Evolutionary conservation across 2,888 invertebrate species (phyloP).

Genomic region (Sisyra nigra): DNA sequence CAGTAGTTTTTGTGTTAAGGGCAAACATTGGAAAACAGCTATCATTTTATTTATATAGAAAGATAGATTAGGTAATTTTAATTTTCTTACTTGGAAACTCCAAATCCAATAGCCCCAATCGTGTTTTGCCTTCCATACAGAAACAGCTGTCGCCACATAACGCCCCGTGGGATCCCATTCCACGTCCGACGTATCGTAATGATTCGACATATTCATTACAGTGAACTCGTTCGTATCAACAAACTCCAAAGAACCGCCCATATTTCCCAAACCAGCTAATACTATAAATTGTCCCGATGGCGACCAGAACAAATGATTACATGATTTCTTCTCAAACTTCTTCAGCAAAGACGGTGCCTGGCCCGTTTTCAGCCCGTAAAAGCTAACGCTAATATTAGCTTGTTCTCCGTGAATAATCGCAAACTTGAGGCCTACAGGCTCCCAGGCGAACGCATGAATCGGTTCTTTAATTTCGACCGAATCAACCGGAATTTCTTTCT

Average conservation of each 20-base stretch:
- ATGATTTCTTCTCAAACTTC: slow-evolving; percentile 74
- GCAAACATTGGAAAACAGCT: too few species aligned
- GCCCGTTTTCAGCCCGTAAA: slow-evolving; percentile 82
- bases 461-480: slow-evolving; percentile 90
- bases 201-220: slow-evolving; percentile 86
- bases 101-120: slow-evolving; percentile 90
- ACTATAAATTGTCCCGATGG: slow-evolving; percentile 92
- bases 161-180: slow-evolving; percentile 99
- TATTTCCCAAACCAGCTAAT: slow-evolving; percentile 69
- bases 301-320: slow-evolving; percentile 91
- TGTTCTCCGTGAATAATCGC: slow-evolving; percentile 91
- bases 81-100: slow-evolving; percentile 92
- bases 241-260: slow-evolving; percentile 85
- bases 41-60: too few species aligned
- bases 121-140: slow-evolving; percentile 90
- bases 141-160: slow-evolving; percentile 89
- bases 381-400: slow-evolving; percentile 73
- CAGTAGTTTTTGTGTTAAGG: too few species aligned
- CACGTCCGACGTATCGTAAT: slow-evolving; percentile 83
- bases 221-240: slow-evolving; percentile 91
- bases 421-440: slow-evolving; percentile 91
- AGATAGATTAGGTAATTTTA: too few species aligned
- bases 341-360: slow-evolving; percentile 78
- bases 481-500: slow-evolving; percentile 95
- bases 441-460: slow-evolving; percentile 94